phyloP scores from a whole-genome alignment of 2,888 invertebrate genomes.

The Nematopogon swammerdamellus region DNA sequence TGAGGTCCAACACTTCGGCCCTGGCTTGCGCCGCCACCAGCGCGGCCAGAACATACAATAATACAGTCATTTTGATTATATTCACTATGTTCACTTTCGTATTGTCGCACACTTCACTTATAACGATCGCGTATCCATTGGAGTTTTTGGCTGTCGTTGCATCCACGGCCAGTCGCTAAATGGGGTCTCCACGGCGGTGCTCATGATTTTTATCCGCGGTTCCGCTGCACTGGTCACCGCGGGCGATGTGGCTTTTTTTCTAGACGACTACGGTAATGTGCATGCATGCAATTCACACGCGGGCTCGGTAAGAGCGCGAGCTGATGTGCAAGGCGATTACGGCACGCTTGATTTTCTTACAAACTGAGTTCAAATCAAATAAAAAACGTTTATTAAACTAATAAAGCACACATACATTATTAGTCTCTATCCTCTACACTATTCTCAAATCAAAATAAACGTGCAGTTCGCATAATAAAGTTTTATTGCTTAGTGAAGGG shows the following conservation, averaged over 20 bases:
- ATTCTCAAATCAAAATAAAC: no score
- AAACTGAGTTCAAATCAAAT: no score
- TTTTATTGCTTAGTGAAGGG: no score
- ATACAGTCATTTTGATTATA: conserved; percentile 39
- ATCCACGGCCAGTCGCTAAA: conserved; percentile 40
- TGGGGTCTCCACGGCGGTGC: conserved; percentile 32
- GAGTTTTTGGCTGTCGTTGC: conserved; percentile 31
- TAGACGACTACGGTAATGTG: background rate
- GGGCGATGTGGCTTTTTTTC: conserved; percentile 12
- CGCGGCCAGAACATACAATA: conserved; percentile 31
- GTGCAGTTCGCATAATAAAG: no score
- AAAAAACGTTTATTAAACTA: no score
- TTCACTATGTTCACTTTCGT: conserved; percentile 20
- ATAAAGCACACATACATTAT: no score
- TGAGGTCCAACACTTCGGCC: conserved; percentile 31
- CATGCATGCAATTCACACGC: no score
- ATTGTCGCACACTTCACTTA: conserved; percentile 46
- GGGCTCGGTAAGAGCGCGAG: background rate
- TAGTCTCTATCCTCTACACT: no score
- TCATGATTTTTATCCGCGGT: conserved; percentile 50
- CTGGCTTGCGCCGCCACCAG: conserved; percentile 28
- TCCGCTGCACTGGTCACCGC: conserved; percentile 35
- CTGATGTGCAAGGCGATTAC: no score
- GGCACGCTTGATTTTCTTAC: no score
- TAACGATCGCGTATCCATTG: conserved; percentile 31